Conservation (phyloP, 2,113 vertebrate genomes). For the Catharus bicknelli region DNA sequence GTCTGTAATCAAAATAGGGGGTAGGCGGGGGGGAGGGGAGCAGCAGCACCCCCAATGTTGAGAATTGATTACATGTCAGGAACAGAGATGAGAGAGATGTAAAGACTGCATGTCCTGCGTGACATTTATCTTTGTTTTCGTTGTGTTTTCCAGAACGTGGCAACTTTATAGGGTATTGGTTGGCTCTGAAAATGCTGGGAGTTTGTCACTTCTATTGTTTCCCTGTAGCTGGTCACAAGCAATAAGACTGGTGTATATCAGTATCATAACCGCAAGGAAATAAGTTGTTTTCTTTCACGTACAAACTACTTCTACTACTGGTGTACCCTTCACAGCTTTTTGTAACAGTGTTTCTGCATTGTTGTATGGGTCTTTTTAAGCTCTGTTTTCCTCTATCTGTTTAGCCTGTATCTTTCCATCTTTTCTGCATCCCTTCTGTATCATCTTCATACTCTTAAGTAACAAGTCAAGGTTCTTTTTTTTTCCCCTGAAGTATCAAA, state of each 20-base stretch:
- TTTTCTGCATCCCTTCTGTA: background rate
- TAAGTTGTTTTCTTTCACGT: background rate
- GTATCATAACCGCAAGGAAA: background rate
- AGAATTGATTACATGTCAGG: accelerated
- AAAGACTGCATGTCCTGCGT: accelerated
- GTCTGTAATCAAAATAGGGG: too few species aligned
- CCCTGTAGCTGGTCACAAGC: background rate
- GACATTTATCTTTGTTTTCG: background rate
- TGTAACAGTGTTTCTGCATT: background rate
- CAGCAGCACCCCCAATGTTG: background rate
- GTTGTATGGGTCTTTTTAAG: background rate
- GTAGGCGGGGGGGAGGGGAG: background rate
- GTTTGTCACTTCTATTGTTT: background rate
- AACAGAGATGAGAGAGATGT: background rate
- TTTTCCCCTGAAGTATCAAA: accelerated
- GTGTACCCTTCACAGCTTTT: background rate
- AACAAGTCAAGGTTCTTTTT: background rate
- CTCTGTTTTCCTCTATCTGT: background rate
- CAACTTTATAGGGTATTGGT: background rate
- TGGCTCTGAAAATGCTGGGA: accelerated
- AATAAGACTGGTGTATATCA: background rate
- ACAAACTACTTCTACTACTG: background rate
- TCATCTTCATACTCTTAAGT: background rate
- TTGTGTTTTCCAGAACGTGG: background rate
- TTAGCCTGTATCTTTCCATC: background rate